Evolutionary conservation across 2,888 invertebrate species (phyloP).

Genomic region (Ganaspis brasiliensis): DNA sequence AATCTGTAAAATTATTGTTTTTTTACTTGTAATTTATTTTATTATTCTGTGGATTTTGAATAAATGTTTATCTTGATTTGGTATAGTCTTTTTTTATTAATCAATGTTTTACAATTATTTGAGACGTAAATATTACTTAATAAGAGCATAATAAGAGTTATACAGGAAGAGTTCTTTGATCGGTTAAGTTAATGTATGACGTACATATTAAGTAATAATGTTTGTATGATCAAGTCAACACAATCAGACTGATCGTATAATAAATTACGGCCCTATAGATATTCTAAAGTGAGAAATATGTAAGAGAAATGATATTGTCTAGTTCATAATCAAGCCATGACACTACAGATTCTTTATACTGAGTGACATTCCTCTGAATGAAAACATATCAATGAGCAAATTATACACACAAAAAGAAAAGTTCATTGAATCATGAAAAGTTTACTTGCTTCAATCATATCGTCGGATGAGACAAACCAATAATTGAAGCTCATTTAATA

Average conservation of each 20-base stretch:
- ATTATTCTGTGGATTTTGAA: background rate
- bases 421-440: too few relatives aligned
- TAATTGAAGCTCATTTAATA: too few relatives aligned
- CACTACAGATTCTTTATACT: too few relatives aligned
- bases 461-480: too few relatives aligned
- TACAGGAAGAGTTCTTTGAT: slow-evolving; percentile 12
- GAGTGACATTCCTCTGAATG: too few relatives aligned
- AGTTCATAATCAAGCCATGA: background rate
- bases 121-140: background rate
- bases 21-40: too few relatives aligned
- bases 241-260: background rate
- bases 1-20: too few relatives aligned
- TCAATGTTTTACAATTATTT: too few relatives aligned
- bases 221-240: background rate
- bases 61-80: too few relatives aligned
- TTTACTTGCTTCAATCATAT: too few relatives aligned
- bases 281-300: background rate
- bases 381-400: background rate
- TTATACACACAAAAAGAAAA: too few relatives aligned
- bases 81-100: too few relatives aligned
- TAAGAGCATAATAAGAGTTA: slow-evolving; percentile 2
- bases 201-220: background rate
- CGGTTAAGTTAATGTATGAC: slow-evolving; percentile 9
- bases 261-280: background rate
- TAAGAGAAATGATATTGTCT: background rate